Evolutionary conservation across 2,888 invertebrate species (phyloP).

Genomic region (Standfussiana lucernea): DNA sequence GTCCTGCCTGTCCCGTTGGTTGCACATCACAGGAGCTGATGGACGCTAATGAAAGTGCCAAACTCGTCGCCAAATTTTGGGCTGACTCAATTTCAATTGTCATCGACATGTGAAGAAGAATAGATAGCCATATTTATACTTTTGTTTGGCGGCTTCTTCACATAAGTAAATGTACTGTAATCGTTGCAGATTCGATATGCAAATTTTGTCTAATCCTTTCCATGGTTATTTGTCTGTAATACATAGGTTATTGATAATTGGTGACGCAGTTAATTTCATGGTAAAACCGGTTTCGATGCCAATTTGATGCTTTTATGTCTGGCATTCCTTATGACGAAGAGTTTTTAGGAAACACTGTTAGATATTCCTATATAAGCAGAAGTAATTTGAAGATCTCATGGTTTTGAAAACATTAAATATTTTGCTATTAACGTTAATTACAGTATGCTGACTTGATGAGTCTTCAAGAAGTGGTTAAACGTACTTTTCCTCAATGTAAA

Average conservation of each 20-base stretch:
- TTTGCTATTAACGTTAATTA: not conserved
- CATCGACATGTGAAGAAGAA: not conserved
- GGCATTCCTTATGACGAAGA: constrained; percentile 3
- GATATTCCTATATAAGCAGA: not conserved
- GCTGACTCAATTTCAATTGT: not conserved
- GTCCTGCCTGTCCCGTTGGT: not conserved
- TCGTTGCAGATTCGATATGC: constrained; percentile 64
- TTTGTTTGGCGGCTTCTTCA: constrained; percentile 41
- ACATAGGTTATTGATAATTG: constrained; percentile 55
- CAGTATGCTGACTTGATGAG: not conserved
- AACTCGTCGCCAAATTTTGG: not conserved
- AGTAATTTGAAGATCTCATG: constrained; percentile 11
- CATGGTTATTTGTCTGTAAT: constrained; percentile 45
- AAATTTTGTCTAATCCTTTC: constrained; percentile 58
- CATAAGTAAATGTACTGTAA: constrained; percentile 56
- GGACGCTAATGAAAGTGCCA: not conserved
- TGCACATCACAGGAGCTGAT: not conserved
- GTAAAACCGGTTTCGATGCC: constrained; percentile 46
- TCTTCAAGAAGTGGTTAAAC: not conserved
- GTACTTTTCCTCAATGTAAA: not conserved
- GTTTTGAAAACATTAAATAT: not conserved
- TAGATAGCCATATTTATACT: constrained; percentile 16
- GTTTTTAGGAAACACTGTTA: not conserved
- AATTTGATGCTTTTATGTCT: constrained; percentile 55
- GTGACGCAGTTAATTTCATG: constrained; percentile 49